phyloP scores from a whole-genome alignment of 2,888 invertebrate genomes.

The Alsophila aescularia region DNA sequence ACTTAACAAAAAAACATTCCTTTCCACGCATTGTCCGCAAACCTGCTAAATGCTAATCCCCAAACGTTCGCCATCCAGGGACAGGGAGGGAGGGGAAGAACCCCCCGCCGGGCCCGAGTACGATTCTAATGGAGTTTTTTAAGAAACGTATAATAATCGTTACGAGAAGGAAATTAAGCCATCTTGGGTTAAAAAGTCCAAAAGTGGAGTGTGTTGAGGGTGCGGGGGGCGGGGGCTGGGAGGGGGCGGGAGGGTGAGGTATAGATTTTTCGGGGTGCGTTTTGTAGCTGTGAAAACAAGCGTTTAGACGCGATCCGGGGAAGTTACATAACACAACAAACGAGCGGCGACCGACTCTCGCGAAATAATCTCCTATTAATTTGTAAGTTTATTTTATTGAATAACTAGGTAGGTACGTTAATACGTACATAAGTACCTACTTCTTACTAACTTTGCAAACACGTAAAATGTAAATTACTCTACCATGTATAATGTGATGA shows the following conservation, averaged over 20 bases:
- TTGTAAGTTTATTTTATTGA: not conserved
- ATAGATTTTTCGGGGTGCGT: constrained; percentile 71
- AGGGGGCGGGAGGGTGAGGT: constrained; percentile 45
- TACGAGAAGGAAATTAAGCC: constrained; percentile 76
- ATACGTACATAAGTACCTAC: too few relatives aligned
- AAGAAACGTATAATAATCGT: constrained; percentile 67
- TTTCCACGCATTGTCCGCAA: constrained; percentile 53
- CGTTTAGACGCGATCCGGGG: constrained; percentile 59
- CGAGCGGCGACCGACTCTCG: constrained; percentile 10
- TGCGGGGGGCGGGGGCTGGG: constrained; percentile 20
- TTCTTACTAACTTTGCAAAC: not conserved
- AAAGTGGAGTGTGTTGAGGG: constrained; percentile 57
- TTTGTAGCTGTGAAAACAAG: constrained; percentile 62
- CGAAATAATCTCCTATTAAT: constrained; percentile 6
- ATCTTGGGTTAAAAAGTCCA: constrained; percentile 79
- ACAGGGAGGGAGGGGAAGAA: constrained; percentile 25
- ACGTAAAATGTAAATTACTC: too few relatives aligned
- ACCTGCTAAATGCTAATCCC: constrained; percentile 62
- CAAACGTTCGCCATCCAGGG: constrained; percentile 44
- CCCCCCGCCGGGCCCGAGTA: constrained; percentile 44
- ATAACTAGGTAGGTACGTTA: too few relatives aligned
- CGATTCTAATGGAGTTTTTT: constrained; percentile 70
- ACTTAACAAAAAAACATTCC: constrained; percentile 41
- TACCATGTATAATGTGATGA: too few relatives aligned
- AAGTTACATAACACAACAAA: constrained; percentile 31